Base-by-base conservation (phyloP, 2,888 invertebrate genomes). In the Malthinus seriepunctatus region DNA sequence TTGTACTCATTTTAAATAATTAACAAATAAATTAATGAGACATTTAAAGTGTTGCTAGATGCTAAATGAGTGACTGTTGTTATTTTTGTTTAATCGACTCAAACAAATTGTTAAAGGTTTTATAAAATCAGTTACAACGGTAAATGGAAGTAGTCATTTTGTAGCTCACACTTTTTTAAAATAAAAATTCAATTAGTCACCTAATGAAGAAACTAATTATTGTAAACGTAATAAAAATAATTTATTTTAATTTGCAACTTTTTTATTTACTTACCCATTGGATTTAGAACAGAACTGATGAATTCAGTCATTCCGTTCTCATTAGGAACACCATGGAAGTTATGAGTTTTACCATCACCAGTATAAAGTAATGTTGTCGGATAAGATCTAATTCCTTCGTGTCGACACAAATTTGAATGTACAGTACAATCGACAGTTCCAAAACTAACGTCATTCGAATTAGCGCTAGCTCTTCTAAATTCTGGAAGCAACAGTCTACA, bases 311-410 rank as follows among this genome's bases (percentile, higher is more conserved):
- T 81, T 38, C 82, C 80, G 0, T 79, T 75, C 15, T 85, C 84
- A 48, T 80, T 80, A 66, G 87, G 87, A 44, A 82, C 80, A 10
- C 88, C 86, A 60, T 82, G 81, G 71, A 84, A 88, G 51, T 81
- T 78, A 67, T 84, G 80, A 39, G 60, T 60, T 42, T 78, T 79
- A 44, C 79, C 81, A 23, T 23, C 23, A 12, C 82, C 80, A 71
- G 88, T 88, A 69, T 87, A 88, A 31, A 90, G 78, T 62, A 87
- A 82, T 4, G 87, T 85, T 0, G 89, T 88, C 0, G 90, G 90
- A 76, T 90, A 90, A 7, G 86, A 84, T 45, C 80, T 76, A 51
- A 89, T 83, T 56, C 85, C 84, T 69, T 86, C 82, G 70, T 82
- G 74, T 42, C 76, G 73, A 71, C 89, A 89, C 15, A 88, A 76